phyloP scores from a whole-genome alignment of 2,797 vertebrate genomes.

The Acanthiza pusilla region DNA sequence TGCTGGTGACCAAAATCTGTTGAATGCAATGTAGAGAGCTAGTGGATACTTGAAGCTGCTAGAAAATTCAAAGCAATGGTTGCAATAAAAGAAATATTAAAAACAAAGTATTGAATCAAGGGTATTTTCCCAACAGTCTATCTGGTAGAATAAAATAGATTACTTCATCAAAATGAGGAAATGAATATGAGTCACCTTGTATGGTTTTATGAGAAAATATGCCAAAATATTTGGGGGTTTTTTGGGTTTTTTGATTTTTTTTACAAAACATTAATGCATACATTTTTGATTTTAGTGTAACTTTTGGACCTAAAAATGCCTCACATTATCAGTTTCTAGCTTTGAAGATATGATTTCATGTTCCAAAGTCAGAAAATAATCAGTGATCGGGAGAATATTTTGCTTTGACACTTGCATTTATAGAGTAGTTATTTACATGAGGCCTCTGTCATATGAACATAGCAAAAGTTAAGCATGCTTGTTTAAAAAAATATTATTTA shows the following conservation, averaged over 20 bases:
- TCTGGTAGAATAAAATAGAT: neutral
- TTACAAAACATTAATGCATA: fast-evolving
- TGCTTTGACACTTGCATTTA: neutral
- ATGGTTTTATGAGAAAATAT: neutral
- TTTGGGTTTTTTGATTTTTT: neutral
- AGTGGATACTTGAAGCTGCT: neutral
- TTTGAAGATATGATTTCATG: neutral
- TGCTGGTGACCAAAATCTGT: neutral
- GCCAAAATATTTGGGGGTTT: neutral
- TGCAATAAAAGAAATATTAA: neutral
- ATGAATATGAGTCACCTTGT: neutral
- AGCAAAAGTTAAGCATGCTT: neutral
- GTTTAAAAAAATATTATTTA: neutral
- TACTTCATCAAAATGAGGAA: neutral
- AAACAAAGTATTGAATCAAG: neutral
- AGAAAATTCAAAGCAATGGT: neutral
- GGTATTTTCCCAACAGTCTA: neutral
- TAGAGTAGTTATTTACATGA: neutral
- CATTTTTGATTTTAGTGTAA: neutral
- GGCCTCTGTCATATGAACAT: neutral
- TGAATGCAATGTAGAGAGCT: neutral
- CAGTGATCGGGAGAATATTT: neutral
- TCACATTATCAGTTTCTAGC: neutral
- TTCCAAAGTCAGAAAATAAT: neutral
- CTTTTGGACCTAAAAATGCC: neutral